Evolutionary conservation across 2,888 invertebrate species (phyloP), one percentile per base, ranked within the genome.

Genomic region (Hemicrepidius hirtus): DNA sequence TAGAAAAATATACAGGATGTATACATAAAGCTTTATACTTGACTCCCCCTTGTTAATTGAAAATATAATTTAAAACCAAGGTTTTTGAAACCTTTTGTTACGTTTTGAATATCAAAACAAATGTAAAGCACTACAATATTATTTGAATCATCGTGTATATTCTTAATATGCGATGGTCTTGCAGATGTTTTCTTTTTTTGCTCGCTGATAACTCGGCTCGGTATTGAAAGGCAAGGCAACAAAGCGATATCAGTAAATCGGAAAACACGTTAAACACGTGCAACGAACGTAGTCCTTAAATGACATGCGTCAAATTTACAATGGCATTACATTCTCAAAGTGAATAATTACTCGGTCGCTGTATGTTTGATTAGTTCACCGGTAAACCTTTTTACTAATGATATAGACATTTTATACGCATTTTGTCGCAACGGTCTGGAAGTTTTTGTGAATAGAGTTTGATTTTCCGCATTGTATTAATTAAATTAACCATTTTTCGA

Each of bases 381-480:
- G 37, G 35, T 18, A 32, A 32, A 32, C 7, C 32, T 9, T 10
- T 20, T 21, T 18, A 16, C 13, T 37, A 35, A 37, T 13, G 9
- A 1, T 18, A 3, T 5, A 28, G 50, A 50, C 6, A 50, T 13
- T 18, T 50, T 50, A 16, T 12, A 28, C 50, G 50, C 50, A 24
- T 50, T 20, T 28, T 50, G 20, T 50, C 21, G 50, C 21, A 50
- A 50, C 50, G 50, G 24, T 50, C 50, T 50, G 20, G 13, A 24
- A 50, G 50, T 50, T 50, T 50, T 50, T 24, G 21, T 50, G 50
- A 50, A 50, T 50, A 50, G 50, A 21, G 24, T 5, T 44, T 12
- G 50, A 21, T 50, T 50, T 50, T 50, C 49, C 50, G 50, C 50
- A 49, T 50, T 50, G 12, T 12, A 21, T 21, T 50, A 28, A 50